Evolutionary conservation across 1,140 invertebrate species (phyloP).

Genomic region (Lethrus apterus): DNA sequence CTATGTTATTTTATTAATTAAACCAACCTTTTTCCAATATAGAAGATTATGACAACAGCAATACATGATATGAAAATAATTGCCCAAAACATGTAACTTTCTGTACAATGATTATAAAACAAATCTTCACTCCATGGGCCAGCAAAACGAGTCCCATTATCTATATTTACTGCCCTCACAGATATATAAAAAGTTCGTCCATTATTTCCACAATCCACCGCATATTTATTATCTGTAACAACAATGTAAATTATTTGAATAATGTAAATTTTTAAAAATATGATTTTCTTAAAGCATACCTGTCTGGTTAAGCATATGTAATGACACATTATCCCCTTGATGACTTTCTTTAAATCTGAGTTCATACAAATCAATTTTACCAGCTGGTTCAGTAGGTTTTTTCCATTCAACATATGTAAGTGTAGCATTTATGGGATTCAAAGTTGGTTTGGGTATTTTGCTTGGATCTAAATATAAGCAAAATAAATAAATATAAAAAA

Average conservation of each 20-base stretch:
- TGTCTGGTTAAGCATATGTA: no score
- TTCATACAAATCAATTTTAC: slow-evolving; percentile 1
- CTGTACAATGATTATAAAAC: no score
- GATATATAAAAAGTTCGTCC: slow-evolving; percentile 28
- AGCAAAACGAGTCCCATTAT: slow-evolving; percentile 25
- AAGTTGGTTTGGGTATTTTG: background rate
- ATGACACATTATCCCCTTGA: no score
- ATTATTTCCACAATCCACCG: slow-evolving; percentile 41
- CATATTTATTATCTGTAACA: slow-evolving; percentile 37
- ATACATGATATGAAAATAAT: slow-evolving; percentile 34
- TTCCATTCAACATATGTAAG: no score
- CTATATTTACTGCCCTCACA: slow-evolving; percentile 32
- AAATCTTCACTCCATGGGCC: slow-evolving; percentile 44
- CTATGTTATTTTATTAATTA: no score
- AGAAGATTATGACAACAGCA: slow-evolving; percentile 32
- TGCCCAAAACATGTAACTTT: slow-evolving; percentile 39
- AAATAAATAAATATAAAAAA: background rate
- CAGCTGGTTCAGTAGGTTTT: background rate
- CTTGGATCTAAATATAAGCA: background rate
- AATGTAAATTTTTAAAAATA: no score
- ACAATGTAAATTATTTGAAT: no score
- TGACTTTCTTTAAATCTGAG: no score
- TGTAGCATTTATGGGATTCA: no score
- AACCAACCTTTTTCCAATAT: slow-evolving; percentile 40
- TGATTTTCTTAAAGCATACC: no score